A percentile compares a stretch with the other conserved stretches of the same genome.
These are phyloP conservation scores for Lepus timidus DNA, from an alignment of 2,113 vertebrate species.

Conservation along the genomic window DNA sequence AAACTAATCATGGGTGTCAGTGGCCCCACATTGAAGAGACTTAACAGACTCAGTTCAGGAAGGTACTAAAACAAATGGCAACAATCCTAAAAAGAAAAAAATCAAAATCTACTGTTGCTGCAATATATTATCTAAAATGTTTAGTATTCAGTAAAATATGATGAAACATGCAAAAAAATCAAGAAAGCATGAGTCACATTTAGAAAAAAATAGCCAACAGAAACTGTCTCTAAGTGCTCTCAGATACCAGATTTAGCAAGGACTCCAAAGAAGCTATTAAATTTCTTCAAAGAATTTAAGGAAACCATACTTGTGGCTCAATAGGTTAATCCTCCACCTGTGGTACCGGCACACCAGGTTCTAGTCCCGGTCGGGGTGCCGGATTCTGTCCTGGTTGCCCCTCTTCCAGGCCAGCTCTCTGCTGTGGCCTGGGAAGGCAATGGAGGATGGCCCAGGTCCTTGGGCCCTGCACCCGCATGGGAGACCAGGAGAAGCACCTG, in stretches of 20 bases:
- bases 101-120: background rate
- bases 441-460: no score
- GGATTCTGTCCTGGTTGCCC: no score
- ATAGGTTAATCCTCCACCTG: no score
- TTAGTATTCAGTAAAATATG: background rate
- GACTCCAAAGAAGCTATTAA: conserved; percentile 35
- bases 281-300: background rate
- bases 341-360: no score
- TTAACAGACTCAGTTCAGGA: background rate
- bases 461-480: no score
- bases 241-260: background rate
- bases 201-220: conserved; percentile 3
- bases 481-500: no score
- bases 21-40: background rate
- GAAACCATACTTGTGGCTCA: background rate
- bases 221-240: background rate
- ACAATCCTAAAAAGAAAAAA: background rate
- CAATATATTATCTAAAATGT: background rate
- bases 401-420: no score
- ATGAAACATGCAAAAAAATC: background rate
- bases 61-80: conserved; percentile 24
- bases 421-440: no score
- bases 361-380: no score
- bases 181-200: background rate
- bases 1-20: background rate